A percentile compares a stretch with the other conserved stretches of the same genome.
Evolutionary conservation across 2,888 invertebrate genomes (phyloP).

Genomic region (Xestia xanthographa): DNA sequence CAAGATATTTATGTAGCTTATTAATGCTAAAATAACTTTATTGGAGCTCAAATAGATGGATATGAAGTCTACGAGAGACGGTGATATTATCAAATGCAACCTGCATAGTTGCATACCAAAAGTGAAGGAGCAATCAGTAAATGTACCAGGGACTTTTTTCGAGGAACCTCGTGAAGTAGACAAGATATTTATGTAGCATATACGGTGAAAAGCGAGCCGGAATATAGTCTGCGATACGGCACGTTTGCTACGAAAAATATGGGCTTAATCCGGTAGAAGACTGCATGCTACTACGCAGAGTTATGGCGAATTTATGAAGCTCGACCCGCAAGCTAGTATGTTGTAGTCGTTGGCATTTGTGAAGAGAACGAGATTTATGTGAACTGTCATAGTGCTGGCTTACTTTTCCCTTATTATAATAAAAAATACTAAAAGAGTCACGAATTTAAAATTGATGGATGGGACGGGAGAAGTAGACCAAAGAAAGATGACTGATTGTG

Average conservation of each 20-base stretch:
- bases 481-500: background rate
- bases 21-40: constrained; percentile 39
- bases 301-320: constrained; percentile 56
- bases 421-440: background rate
- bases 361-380: constrained; percentile 18
- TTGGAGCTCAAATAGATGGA: constrained; percentile 23
- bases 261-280: constrained; percentile 66
- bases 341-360: constrained; percentile 29
- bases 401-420: background rate
- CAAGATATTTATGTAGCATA: constrained; percentile 40
- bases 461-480: background rate
- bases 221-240: constrained; percentile 74
- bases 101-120: constrained; percentile 19
- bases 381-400: background rate
- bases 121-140: constrained; percentile 30
- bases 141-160: constrained; percentile 17
- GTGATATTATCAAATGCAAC: constrained; percentile 28
- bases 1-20: constrained; percentile 39
- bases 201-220: constrained; percentile 44
- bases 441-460: background rate
- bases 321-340: constrained; percentile 20
- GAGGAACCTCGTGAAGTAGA: constrained; percentile 23
- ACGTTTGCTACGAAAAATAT: constrained; percentile 74
- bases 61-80: constrained; percentile 12
- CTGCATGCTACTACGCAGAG: constrained; percentile 44